These are phyloP conservation scores for Hyperoplus immaculatus DNA, from an alignment of 2,797 vertebrate genomes.

Conservation along the genomic window DNA sequence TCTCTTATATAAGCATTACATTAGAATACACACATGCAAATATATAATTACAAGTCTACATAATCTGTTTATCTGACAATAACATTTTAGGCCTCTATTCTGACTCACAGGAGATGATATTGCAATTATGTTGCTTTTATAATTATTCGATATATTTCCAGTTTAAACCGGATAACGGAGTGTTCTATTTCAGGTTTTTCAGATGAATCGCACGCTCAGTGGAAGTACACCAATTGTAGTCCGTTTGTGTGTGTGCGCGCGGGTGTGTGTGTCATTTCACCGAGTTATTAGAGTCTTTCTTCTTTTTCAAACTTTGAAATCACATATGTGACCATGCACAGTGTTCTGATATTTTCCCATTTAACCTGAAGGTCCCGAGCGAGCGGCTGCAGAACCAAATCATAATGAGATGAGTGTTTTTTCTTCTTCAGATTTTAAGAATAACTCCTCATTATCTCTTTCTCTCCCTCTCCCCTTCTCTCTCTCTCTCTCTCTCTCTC, in stretches of 20 bases:
- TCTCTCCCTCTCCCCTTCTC: not conserved
- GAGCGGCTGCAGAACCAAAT: not conserved
- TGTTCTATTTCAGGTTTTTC: not conserved
- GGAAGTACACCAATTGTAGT: not conserved
- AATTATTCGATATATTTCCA: not conserved
- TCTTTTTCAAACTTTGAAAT: constrained; percentile 1
- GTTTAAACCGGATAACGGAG: not conserved
- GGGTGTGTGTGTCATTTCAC: not conserved
- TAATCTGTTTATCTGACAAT: not conserved
- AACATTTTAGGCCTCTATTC: not conserved
- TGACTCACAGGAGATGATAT: not conserved
- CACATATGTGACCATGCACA: not conserved
- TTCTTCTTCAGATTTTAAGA: not conserved
- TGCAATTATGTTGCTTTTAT: not conserved
- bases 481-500: not conserved
- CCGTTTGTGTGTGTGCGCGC: not conserved
- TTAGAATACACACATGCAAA: not conserved
- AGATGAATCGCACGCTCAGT: not conserved
- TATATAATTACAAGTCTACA: constrained; percentile 4
- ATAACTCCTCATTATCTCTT: constrained; percentile 5
- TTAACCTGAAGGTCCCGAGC: not conserved
- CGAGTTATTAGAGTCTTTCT: not conserved
- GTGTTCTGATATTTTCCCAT: constrained; percentile 21
- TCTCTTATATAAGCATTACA: constrained; percentile 23
- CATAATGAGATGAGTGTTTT: not conserved